phyloP scores from a whole-genome alignment of 2,888 invertebrate genomes.

The Embidobia sp. region DNA sequence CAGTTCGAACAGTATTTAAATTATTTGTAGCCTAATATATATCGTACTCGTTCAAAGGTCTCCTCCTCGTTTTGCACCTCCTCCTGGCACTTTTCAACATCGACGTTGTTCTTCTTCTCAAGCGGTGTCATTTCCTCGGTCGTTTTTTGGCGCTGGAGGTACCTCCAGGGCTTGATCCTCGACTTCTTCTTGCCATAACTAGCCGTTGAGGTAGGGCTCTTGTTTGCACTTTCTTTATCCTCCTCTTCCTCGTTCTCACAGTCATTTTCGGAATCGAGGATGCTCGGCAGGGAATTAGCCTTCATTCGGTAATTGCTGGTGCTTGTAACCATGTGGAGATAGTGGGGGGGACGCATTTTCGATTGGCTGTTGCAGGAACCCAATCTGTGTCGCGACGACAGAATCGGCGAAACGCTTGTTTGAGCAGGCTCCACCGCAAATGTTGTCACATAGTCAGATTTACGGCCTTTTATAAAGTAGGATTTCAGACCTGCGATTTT shows the following conservation, averaged over 20 bases:
- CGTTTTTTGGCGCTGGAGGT: constrained; percentile 78
- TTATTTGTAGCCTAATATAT: too few relatives aligned
- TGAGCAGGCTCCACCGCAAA: constrained; percentile 69
- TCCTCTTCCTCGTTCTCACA: constrained; percentile 80
- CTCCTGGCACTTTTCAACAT: constrained; percentile 42
- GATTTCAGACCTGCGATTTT: constrained; percentile 88
- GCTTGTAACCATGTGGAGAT: constrained; percentile 79
- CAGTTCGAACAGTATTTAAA: too few relatives aligned
- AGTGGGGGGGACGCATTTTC: constrained; percentile 77
- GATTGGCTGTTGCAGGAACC: constrained; percentile 76
- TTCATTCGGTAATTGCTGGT: constrained; percentile 80
- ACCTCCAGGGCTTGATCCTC: constrained; percentile 77
- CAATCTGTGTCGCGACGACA: constrained; percentile 76
- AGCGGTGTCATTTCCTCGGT: constrained; percentile 79
- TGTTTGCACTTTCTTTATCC: constrained; percentile 83
- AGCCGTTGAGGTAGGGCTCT: constrained; percentile 86
- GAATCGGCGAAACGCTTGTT: constrained; percentile 76
- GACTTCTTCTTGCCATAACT: constrained; percentile 76
- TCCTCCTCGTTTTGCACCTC: constrained; percentile 32
- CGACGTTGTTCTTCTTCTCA: constrained; percentile 67
- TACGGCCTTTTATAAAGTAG: constrained; percentile 91
- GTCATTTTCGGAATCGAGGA: constrained; percentile 89
- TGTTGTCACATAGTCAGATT: constrained; percentile 82
- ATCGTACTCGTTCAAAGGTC: constrained; percentile 29
- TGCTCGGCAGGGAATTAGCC: constrained; percentile 92